Conservation (phyloP, 2,888 invertebrate genomes). For the Drosophila sordidapex region DNA sequence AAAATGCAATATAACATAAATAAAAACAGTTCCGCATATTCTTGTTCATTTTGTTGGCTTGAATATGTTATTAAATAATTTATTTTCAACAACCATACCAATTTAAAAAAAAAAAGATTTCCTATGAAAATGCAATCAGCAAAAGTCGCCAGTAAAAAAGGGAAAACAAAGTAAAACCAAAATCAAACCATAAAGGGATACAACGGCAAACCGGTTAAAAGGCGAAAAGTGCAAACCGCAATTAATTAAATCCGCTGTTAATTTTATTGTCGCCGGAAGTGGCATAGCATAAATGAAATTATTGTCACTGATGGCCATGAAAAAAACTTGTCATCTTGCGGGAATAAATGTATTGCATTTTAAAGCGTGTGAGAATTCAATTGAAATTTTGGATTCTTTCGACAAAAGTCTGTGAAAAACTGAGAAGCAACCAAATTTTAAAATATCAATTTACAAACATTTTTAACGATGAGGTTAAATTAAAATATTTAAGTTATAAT, state of each 20-base stretch:
- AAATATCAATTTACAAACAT: not conserved
- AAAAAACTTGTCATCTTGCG: slow-evolving; percentile 16
- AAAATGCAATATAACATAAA: not conserved
- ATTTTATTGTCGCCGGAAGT: slow-evolving; percentile 68
- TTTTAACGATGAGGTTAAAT: not conserved
- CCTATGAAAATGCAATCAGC: slow-evolving; percentile 56
- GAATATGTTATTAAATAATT: slow-evolving; percentile 50
- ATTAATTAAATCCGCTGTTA: slow-evolving; percentile 64
- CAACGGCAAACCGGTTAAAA: slow-evolving; percentile 39
- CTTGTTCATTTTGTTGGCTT: slow-evolving; percentile 5
- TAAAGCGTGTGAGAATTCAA: slow-evolving; percentile 20
- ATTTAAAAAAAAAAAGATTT: slow-evolving; percentile 40
- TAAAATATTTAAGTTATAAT: not conserved
- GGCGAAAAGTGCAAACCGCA: slow-evolving; percentile 62
- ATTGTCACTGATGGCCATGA: slow-evolving; percentile 32
- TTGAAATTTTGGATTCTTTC: not conserved
- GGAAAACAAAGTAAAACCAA: slow-evolving; percentile 13
- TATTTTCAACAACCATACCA: slow-evolving; percentile 40
- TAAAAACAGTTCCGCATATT: not conserved
- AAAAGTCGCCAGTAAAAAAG: slow-evolving; percentile 30
- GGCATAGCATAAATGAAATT: slow-evolving; percentile 62
- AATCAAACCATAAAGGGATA: slow-evolving; percentile 23
- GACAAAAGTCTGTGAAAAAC: not conserved
- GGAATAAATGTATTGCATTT: slow-evolving; percentile 11
- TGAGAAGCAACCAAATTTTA: not conserved